Evolutionary conservation across 2,888 invertebrate genomes (phyloP).

Genomic region (Allophyes oxyacanthae): DNA sequence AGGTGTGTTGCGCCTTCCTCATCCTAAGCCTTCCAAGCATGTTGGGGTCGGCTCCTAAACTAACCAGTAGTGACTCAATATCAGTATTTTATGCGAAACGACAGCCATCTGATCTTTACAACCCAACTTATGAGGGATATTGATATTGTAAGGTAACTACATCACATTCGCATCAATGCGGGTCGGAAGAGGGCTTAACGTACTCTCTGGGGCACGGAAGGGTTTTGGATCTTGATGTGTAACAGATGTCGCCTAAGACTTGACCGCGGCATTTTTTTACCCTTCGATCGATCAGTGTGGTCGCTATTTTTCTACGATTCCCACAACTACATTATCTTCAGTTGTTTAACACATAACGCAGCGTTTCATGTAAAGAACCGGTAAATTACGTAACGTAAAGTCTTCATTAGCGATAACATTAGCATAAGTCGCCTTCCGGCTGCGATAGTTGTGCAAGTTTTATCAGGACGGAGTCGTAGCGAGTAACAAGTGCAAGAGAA

Average conservation of each 20-base stretch:
- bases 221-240: too few relatives aligned
- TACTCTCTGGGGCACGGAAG: too few relatives aligned
- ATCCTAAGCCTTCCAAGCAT: background rate
- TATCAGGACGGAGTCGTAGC: constrained; percentile 41
- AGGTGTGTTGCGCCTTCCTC: too few relatives aligned
- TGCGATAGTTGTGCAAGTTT: constrained; percentile 53
- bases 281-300: too few relatives aligned
- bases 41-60: background rate
- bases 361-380: constrained; percentile 33
- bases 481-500: constrained; percentile 23
- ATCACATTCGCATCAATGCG: too few relatives aligned
- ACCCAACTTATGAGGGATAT: too few relatives aligned
- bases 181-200: too few relatives aligned
- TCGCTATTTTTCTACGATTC: background rate
- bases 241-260: too few relatives aligned
- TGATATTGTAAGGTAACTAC: too few relatives aligned
- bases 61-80: background rate
- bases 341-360: constrained; percentile 13
- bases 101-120: background rate
- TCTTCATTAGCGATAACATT: constrained; percentile 61
- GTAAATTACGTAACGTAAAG: constrained; percentile 43
- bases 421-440: constrained; percentile 58
- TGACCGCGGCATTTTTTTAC: too few relatives aligned
- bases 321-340: constrained; percentile 3
- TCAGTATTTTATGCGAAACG: too few relatives aligned